Conservation (phyloP, 2,888 invertebrate genomes). For the Peribatodes rhomboidaria region DNA sequence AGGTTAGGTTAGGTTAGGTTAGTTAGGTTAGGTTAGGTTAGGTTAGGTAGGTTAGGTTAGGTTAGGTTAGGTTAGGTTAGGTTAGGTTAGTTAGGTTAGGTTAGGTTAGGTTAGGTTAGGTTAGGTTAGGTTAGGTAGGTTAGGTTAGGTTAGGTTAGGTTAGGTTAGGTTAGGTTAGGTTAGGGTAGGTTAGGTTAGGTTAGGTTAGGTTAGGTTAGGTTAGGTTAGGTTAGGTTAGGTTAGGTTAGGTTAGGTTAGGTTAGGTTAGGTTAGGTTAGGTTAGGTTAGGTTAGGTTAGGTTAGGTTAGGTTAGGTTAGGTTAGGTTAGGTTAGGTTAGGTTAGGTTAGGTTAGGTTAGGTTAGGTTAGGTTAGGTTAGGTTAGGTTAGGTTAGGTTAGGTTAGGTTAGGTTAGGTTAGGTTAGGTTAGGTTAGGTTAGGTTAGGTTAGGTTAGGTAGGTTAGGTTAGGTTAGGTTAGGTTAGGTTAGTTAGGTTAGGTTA, state of each 20-base stretch:
- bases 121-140: conserved; percentile 7
- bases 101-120: conserved; percentile 9
- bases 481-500: conserved; percentile 45
- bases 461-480: conserved; percentile 39
- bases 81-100: conserved; percentile 9
- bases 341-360: conserved; percentile 5
- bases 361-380: conserved; percentile 8
- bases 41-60: conserved; percentile 7
- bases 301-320: not conserved
- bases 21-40: conserved; percentile 9
- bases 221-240: conserved; percentile 13
- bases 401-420: conserved; percentile 9
- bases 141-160: conserved; percentile 7
- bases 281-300: conserved; percentile 7
- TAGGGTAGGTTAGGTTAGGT: conserved; percentile 8
- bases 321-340: conserved; percentile 7
- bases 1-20: conserved; percentile 13
- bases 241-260: conserved; percentile 11
- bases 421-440: conserved; percentile 5
- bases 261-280: conserved; percentile 13
- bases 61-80: conserved; percentile 5
- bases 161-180: conserved; percentile 7
- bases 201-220: conserved; percentile 12
- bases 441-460: conserved; percentile 11
- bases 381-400: conserved; percentile 11